A percentile compares a stretch with the other conserved stretches of the same genome.
Evolutionary conservation across 2,113 vertebrate genomes (phyloP).

Genomic region (Microcebus tavaratra): DNA sequence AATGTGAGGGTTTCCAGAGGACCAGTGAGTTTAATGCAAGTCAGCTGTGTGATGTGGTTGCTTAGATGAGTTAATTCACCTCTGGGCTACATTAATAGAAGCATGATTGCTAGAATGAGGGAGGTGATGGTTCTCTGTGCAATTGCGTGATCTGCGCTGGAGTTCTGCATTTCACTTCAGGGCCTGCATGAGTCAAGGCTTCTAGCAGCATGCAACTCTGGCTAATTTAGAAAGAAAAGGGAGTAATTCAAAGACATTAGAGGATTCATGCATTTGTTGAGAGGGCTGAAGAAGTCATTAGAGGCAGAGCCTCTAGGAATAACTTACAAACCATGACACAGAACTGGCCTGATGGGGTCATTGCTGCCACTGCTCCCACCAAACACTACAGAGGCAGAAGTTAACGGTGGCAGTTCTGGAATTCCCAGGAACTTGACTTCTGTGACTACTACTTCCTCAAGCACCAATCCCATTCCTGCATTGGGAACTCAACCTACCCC

Average conservation of each 20-base stretch:
- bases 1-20: background rate
- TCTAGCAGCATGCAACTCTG: background rate
- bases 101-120: background rate
- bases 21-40: background rate
- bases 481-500: background rate
- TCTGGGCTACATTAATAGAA: background rate
- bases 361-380: background rate
- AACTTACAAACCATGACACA: background rate
- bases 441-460: fast-evolving
- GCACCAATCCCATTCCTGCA: background rate
- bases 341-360: background rate
- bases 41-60: background rate
- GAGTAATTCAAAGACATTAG: background rate
- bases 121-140: background rate
- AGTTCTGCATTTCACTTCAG: background rate
- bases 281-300: background rate
- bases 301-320: background rate
- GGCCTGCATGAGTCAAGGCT: background rate
- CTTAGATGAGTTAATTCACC: background rate
- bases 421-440: background rate
- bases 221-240: background rate
- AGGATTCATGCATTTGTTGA: background rate
- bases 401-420: fast-evolving
- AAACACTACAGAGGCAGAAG: background rate
- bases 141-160: background rate